Base-by-base conservation (phyloP, 2,113 vertebrate genomes). In the Cyprinodon variegatus region DNA sequence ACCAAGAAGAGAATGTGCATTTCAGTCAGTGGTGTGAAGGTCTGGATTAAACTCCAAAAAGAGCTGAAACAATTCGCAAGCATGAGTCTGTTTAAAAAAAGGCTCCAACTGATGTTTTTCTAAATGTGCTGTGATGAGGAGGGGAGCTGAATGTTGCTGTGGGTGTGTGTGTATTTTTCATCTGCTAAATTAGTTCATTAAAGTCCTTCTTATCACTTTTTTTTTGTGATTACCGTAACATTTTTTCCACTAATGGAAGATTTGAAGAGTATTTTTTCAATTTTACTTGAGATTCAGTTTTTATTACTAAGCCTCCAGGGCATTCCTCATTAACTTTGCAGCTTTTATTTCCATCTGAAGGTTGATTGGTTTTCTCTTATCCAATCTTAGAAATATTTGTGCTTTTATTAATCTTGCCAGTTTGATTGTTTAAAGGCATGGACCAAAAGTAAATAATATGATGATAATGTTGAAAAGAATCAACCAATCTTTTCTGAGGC, bases 321-420 rank as follows among this genome's bases (percentile, higher is more conserved):
- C 3, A 46, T 48, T 22, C 37, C 70, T 64, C 36, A 14, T 57
- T 29, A 77, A 41, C 60, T 53, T 39, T 8, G 62, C 14, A 53
- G n/a, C 50, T 29, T 36, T 14, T n/a, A 45, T 61, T 62, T 45
- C 0, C 29, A 39, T 60, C 59, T 12, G 48, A 68, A 57, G 48
- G 20, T 39, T 39, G 43, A 68, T 39, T 8, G 39, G 39, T 37
- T 74, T 73, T 29, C 37, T 61, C 65, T 60, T 64, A 43, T 61
- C 41, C 38, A 5, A 59, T 75, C 68, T 75, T 78, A 72, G 66
- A 29, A 72, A 20, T 46, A 40, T 68, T 71, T 64, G 39, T 41
- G 62, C 7, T 61, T 72, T 77, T 36, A 45, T 67, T 72, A 14
- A 41, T 65, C 57, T 3, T 41, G 61, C 37, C 1, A 11, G 37